Conservation (phyloP, 2,797 vertebrate species). For the Tokudaia tokunoshimensis region DNA sequence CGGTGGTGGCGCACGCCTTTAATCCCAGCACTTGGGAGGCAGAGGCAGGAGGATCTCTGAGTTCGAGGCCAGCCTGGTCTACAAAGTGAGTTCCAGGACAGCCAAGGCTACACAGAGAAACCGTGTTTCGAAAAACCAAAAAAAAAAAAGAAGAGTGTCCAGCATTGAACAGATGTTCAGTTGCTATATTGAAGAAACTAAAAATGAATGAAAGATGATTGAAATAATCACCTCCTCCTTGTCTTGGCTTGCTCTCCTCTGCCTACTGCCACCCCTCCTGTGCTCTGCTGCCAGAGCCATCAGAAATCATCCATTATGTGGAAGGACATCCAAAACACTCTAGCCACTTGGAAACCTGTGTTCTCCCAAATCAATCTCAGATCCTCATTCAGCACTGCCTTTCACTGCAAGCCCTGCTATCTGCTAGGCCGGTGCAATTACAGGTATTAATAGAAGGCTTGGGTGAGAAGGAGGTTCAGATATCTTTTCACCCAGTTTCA, state of each 20-base stretch:
- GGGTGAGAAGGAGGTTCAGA: background rate
- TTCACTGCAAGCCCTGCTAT: background rate
- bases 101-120: too few relatives aligned
- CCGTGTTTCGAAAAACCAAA: too few relatives aligned
- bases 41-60: too few relatives aligned
- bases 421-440: background rate
- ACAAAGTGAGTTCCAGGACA: too few relatives aligned
- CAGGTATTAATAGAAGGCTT: conserved; percentile 45
- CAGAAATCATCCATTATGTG: background rate
- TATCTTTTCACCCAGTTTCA: background rate
- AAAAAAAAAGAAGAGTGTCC: background rate
- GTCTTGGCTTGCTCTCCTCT: background rate
- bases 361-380: conserved; percentile 44
- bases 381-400: background rate
- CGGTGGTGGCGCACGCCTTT: too few relatives aligned
- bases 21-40: too few relatives aligned
- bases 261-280: background rate
- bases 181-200: conserved; percentile 24
- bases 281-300: background rate
- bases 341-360: background rate
- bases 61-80: too few relatives aligned
- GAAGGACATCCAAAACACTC: background rate
- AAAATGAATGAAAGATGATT: background rate
- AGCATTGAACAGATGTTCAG: background rate
- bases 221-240: background rate